These are phyloP conservation scores for Loripinus fragilis DNA, from an alignment of 2,888 invertebrate species.

Conservation along the genomic window DNA sequence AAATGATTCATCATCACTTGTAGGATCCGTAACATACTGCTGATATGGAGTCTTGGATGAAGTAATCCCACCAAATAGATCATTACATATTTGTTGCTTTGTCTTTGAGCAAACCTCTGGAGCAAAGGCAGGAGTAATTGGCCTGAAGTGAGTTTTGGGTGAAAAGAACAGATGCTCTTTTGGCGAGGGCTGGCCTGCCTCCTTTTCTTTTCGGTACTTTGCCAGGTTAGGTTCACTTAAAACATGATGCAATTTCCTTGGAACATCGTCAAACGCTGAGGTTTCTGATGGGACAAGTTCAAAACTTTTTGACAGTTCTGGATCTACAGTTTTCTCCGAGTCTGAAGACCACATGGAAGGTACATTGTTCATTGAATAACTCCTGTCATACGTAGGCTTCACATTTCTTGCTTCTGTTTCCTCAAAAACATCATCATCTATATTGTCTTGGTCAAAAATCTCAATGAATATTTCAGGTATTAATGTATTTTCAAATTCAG, in stretches of 20 bases:
- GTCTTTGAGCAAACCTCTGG: conserved; percentile 40
- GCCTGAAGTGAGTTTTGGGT: conserved; percentile 92
- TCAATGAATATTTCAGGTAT: conserved; percentile 66
- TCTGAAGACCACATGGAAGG: conserved; percentile 44
- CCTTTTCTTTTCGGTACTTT: conserved; percentile 50
- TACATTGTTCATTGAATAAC: conserved; percentile 64
- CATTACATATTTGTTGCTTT: conserved; percentile 53
- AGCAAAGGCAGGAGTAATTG: conserved; percentile 85
- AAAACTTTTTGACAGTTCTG: conserved; percentile 67
- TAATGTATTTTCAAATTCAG: conserved; percentile 53
- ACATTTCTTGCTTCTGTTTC: conserved; percentile 40
- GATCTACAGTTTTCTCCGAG: conserved; percentile 34
- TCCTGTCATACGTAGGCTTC: conserved; percentile 48
- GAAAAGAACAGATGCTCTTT: conserved; percentile 90
- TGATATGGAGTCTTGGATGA: conserved; percentile 68
- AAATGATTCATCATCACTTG: conserved; percentile 82
- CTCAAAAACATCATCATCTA: conserved; percentile 42
- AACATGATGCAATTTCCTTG: conserved; percentile 70
- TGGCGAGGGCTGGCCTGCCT: conserved; percentile 66
- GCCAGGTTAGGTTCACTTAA: conserved; percentile 73
- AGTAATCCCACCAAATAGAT: conserved; percentile 72
- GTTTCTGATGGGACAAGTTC: conserved; percentile 75
- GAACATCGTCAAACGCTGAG: conserved; percentile 77
- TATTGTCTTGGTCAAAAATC: conserved; percentile 24
- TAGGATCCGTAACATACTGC: conserved; percentile 54